These are phyloP conservation scores for Thunnus albacares DNA, from an alignment of 2,797 vertebrate species.

Conservation along the genomic window DNA sequence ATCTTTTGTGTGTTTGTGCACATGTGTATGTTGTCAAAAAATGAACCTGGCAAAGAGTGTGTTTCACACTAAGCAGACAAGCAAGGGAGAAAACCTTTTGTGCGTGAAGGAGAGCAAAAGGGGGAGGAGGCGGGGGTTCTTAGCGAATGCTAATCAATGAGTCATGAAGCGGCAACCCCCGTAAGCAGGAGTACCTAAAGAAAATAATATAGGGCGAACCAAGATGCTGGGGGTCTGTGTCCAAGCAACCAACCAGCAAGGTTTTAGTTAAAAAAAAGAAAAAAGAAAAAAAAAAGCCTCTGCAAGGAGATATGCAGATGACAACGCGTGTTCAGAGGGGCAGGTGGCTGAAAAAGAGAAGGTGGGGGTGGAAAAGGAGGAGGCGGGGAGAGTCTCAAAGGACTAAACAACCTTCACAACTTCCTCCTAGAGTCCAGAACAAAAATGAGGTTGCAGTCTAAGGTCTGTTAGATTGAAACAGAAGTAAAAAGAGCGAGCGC, in stretches of 20 bases:
- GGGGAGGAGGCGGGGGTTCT: conserved; percentile 19
- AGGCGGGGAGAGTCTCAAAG: conserved; percentile 55
- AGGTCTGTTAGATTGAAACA: conserved; percentile 30
- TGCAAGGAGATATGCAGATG: conserved; percentile 61
- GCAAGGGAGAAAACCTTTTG: conserved; percentile 42
- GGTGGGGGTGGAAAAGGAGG: conserved; percentile 54
- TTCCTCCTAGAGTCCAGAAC: conserved; percentile 53
- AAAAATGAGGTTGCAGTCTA: conserved; percentile 55
- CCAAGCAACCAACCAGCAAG: conserved; percentile 63
- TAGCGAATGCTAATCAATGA: conserved; percentile 59
- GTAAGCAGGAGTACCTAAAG: conserved; percentile 53
- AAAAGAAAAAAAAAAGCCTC: conserved; percentile 9
- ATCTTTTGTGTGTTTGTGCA: not conserved
- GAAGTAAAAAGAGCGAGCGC: not conserved
- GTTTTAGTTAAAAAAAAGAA: conserved; percentile 4
- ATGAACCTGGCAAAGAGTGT: conserved; percentile 19
- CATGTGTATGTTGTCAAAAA: conserved; percentile 5
- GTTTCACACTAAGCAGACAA: conserved; percentile 7
- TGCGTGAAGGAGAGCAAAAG: not conserved
- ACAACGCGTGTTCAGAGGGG: conserved; percentile 61
- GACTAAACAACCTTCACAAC: conserved; percentile 71
- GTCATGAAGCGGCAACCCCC: conserved; percentile 55
- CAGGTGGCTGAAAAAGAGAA: conserved; percentile 66
- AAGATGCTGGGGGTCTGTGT: conserved; percentile 59
- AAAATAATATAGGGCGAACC: conserved; percentile 43